phyloP scores from a whole-genome alignment of 1,140 invertebrate species.

The Sogatella furcifera region DNA sequence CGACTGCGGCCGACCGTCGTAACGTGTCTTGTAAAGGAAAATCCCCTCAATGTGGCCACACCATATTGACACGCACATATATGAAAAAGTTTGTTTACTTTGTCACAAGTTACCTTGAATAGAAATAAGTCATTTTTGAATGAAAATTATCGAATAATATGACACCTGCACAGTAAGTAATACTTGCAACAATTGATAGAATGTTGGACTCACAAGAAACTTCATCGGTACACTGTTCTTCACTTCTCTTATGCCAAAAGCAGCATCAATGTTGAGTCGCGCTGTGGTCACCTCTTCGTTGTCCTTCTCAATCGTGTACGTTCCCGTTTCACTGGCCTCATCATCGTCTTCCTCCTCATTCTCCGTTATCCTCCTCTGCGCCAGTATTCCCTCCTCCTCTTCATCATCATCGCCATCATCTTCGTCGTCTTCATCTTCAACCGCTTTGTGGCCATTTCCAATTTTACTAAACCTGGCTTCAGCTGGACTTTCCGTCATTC shows the following conservation, averaged over 20 bases:
- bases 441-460: neutral
- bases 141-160: no score
- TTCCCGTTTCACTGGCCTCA: conserved; percentile 69
- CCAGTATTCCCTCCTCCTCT: neutral
- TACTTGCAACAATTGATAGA: neutral
- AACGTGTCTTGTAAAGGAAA: no score
- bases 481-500: conserved; percentile 2
- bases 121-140: no score
- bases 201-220: conserved; percentile 24
- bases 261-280: conserved; percentile 71
- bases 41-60: no score
- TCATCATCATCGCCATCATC: neutral
- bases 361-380: neutral
- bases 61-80: no score
- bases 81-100: no score
- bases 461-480: neutral
- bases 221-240: conserved; percentile 30
- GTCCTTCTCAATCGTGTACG: conserved; percentile 78
- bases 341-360: conserved; percentile 31
- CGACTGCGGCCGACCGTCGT: no score
- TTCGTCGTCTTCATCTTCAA: no score
- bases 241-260: conserved; percentile 46
- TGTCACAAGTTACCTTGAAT: no score
- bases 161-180: no score
- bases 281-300: conserved; percentile 78